Percentiles rank a stretch among this genome's conserved stretches.
Conservation (phyloP, 2,113 vertebrate genomes). For the Rhinopomastus cyanomelas region DNA sequence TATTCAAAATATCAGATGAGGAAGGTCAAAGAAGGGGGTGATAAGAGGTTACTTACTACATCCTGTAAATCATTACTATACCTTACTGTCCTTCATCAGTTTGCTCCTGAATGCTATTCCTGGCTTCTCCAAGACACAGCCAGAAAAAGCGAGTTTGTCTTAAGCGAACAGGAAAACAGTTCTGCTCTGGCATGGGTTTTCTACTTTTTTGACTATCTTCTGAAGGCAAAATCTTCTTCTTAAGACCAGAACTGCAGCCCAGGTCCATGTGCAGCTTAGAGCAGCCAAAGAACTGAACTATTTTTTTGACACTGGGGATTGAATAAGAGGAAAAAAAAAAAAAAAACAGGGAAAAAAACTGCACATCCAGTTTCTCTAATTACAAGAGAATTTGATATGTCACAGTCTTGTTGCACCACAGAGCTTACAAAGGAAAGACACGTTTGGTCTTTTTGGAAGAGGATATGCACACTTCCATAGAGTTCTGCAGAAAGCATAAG, state of each 20-base stretch:
- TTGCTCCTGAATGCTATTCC: neutral
- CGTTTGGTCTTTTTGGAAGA: conserved; percentile 18
- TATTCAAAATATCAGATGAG: neutral
- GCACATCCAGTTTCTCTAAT: conserved; percentile 38
- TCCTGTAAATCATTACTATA: neutral
- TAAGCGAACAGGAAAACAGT: neutral
- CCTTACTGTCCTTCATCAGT: neutral
- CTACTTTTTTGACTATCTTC: neutral
- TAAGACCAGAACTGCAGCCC: neutral
- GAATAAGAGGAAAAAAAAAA: neutral
- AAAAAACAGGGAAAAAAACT: neutral
- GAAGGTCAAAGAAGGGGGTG: neutral
- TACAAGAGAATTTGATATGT: conserved; percentile 59
- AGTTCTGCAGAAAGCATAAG: conserved; percentile 3
- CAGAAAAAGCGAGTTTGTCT: neutral
- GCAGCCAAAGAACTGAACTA: neutral
- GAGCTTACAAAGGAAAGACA: neutral
- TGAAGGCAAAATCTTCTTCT: neutral
- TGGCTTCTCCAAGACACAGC: neutral
- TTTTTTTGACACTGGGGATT: neutral
- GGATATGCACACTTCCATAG: conserved; percentile 24
- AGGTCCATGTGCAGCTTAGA: neutral
- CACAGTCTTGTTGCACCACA: conserved; percentile 36
- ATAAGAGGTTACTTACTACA: neutral
- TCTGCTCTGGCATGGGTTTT: neutral